Conservation (phyloP, 2,888 invertebrate species). For the Cepaea hortensis region DNA sequence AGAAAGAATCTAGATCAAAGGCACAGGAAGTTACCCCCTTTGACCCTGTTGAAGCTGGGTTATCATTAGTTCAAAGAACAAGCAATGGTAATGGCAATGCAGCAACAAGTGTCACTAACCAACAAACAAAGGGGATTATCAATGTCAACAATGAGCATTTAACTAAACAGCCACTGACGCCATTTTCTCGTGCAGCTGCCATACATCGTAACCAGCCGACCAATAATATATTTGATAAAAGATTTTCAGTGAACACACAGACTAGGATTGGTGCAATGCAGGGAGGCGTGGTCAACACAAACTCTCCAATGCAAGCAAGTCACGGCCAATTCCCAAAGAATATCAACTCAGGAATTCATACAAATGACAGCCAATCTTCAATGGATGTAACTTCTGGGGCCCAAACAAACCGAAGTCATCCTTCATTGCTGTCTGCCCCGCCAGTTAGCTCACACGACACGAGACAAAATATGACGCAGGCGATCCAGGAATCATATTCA, state of each 20-base stretch:
- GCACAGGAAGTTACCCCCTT: neutral
- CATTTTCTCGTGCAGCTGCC: slow-evolving; percentile 17
- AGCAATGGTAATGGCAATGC: neutral
- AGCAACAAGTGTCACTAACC: neutral
- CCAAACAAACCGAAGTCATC: neutral
- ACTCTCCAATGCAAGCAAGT: neutral
- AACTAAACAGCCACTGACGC: neutral
- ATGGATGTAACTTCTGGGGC: neutral
- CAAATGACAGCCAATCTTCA: too few relatives aligned
- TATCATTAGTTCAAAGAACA: neutral
- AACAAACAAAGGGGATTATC: neutral
- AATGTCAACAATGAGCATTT: neutral
- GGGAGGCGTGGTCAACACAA: neutral
- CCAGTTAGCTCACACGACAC: neutral
- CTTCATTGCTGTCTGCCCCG: neutral
- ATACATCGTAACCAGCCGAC: slow-evolving; percentile 28
- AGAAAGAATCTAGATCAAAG: neutral
- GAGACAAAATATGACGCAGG: neutral
- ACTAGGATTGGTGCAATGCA: neutral
- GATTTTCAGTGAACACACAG: neutral
- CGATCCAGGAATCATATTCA: neutral
- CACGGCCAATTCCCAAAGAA: too few relatives aligned
- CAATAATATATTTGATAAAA: neutral
- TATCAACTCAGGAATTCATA: neutral
- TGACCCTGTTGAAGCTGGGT: neutral